Conservation (phyloP, 2,888 invertebrate genomes). For the Endotricha flammealis region DNA sequence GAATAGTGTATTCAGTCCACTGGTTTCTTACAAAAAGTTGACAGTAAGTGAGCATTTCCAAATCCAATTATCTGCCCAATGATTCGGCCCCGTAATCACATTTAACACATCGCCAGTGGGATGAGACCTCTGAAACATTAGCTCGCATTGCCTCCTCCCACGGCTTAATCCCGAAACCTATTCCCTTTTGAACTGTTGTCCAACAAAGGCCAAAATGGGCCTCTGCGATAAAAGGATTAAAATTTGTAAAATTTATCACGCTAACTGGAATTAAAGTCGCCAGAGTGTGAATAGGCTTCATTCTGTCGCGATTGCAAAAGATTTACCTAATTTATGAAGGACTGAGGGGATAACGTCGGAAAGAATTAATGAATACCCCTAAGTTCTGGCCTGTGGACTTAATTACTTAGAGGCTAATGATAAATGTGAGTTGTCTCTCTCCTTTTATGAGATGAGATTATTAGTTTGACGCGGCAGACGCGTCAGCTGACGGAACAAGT, state of each 20-base stretch:
- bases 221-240: constrained; percentile 66
- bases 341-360: constrained; percentile 9
- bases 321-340: constrained; percentile 15
- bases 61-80: constrained; percentile 29
- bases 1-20: too few relatives aligned
- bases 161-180: constrained; percentile 41
- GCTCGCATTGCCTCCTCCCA: constrained; percentile 14
- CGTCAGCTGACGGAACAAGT: too few relatives aligned
- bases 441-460: neutral
- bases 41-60: constrained; percentile 14
- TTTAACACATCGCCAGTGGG: constrained; percentile 22
- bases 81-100: constrained; percentile 33
- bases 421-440: neutral
- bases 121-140: constrained; percentile 12
- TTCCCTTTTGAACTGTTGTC: constrained; percentile 33
- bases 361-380: constrained; percentile 6
- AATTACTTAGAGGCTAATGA: neutral
- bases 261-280: constrained; percentile 33
- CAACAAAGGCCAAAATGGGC: constrained; percentile 51
- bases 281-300: constrained; percentile 34
- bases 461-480: too few relatives aligned
- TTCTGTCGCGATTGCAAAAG: constrained; percentile 25
- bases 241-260: constrained; percentile 60
- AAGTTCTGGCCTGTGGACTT: neutral
- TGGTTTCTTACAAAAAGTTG: too few relatives aligned